These are phyloP conservation scores for Nibea coibor DNA, from an alignment of 2,113 vertebrate species.

Conservation along the genomic window DNA sequence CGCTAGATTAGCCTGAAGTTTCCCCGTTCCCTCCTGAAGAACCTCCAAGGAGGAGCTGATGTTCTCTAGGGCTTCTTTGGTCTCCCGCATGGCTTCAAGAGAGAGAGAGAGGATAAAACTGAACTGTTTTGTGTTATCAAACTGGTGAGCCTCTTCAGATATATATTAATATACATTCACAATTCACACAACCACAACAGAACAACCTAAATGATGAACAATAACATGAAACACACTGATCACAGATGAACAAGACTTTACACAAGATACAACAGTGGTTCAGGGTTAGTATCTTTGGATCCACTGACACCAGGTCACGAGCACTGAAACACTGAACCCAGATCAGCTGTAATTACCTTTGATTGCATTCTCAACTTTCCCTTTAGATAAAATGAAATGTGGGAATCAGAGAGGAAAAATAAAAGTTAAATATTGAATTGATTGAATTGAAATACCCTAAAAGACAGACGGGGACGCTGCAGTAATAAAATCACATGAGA, in stretches of 20 bases:
- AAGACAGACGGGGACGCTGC: background rate
- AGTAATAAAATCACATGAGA: constrained; percentile 8
- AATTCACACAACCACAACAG: constrained; percentile 8
- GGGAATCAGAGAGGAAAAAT: constrained; percentile 18
- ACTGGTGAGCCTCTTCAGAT: background rate
- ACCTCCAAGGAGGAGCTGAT: constrained; percentile 85
- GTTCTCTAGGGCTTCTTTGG: constrained; percentile 87
- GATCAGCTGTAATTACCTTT: constrained; percentile 85
- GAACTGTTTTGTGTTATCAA: background rate
- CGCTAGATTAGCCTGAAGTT: constrained; percentile 83
- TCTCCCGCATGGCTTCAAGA: constrained; percentile 89
- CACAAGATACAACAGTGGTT: constrained; percentile 9
- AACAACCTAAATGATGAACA: background rate
- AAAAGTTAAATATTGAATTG: constrained; percentile 15
- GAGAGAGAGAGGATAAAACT: background rate
- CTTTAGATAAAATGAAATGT: constrained; percentile 81
- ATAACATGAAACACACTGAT: constrained; percentile 9
- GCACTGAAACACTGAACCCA: constrained; percentile 61
- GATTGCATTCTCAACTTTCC: constrained; percentile 89
- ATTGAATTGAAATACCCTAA: background rate
- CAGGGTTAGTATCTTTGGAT: constrained; percentile 6
- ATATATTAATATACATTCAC: background rate
- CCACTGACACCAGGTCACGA: constrained; percentile 44
- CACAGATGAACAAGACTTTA: constrained; percentile 21
- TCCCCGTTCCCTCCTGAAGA: constrained; percentile 83